These are phyloP conservation scores for Pyralis farinalis DNA, from an alignment of 2,888 invertebrate species.

Conservation along the genomic window DNA sequence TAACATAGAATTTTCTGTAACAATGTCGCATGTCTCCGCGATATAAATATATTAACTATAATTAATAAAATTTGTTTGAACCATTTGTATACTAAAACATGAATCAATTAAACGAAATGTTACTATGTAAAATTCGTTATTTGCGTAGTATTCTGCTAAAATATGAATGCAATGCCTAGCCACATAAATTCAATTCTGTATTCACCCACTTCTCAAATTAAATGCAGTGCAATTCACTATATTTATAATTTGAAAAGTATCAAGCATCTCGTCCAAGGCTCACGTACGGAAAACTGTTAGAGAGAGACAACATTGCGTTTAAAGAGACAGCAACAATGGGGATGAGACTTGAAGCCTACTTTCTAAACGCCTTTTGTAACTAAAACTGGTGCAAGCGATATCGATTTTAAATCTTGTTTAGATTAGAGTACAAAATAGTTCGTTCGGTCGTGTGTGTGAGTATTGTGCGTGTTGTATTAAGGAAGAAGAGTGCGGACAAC, in stretches of 20 bases:
- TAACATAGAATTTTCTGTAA: no score
- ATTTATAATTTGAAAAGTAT: slow-evolving; percentile 8
- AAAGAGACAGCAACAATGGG: slow-evolving; percentile 66
- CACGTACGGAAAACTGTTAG: slow-evolving; percentile 56
- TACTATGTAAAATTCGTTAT: no score
- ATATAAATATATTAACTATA: no score
- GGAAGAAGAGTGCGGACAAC: slow-evolving; percentile 81
- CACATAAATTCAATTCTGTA: neutral
- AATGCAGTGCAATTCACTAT: slow-evolving; percentile 3
- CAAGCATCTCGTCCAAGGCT: neutral
- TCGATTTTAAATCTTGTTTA: slow-evolving; percentile 3
- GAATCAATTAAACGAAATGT: no score
- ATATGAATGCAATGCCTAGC: no score
- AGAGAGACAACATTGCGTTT: slow-evolving; percentile 72
- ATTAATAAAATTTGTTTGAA: no score
- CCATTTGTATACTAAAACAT: no score
- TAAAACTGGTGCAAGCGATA: slow-evolving; percentile 11
- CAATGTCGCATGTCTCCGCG: no score
- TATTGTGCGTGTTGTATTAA: slow-evolving; percentile 77
- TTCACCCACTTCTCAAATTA: slow-evolving; percentile 8
- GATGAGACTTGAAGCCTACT: slow-evolving; percentile 51
- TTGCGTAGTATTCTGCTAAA: no score
- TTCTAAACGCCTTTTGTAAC: slow-evolving; percentile 30
- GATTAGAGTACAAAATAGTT: slow-evolving; percentile 18
- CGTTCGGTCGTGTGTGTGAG: slow-evolving; percentile 40